A percentile compares a stretch with the other conserved stretches of the same genome.
Conservation (phyloP, 2,113 vertebrate species). For the Equus quagga region DNA sequence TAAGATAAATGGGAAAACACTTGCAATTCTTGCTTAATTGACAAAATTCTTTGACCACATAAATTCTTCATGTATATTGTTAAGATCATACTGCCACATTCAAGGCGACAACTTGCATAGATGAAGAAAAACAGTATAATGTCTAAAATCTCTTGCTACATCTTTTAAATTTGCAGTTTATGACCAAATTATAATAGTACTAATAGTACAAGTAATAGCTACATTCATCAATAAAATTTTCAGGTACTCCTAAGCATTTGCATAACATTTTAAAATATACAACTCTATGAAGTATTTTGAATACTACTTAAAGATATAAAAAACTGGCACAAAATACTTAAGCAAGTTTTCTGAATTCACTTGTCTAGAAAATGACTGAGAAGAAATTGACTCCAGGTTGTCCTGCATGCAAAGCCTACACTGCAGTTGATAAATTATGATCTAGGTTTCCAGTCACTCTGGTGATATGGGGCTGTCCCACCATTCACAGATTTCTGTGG, state of each 20-base stretch:
- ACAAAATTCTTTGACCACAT: accelerated
- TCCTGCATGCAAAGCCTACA: background rate
- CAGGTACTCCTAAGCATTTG: background rate
- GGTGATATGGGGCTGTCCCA: background rate
- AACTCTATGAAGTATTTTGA: background rate
- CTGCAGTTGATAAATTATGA: background rate
- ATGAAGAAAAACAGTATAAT: background rate
- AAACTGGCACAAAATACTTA: background rate
- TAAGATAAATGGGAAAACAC: background rate
- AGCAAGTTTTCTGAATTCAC: background rate
- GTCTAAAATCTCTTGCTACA: background rate
- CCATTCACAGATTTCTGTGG: background rate
- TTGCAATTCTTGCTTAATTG: background rate
- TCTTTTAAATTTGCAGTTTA: background rate
- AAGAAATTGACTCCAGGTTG: background rate
- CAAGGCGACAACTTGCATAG: background rate
- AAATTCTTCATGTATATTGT: background rate
- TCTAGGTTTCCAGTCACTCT: background rate
- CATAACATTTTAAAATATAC: background rate
- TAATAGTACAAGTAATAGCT: background rate
- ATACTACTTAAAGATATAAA: background rate
- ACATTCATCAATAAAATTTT: background rate
- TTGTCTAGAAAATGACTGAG: background rate
- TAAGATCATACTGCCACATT: background rate
- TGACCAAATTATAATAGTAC: background rate